phyloP scores from a whole-genome alignment of 2,888 invertebrate genomes.

The Diplazon laetatorius region DNA sequence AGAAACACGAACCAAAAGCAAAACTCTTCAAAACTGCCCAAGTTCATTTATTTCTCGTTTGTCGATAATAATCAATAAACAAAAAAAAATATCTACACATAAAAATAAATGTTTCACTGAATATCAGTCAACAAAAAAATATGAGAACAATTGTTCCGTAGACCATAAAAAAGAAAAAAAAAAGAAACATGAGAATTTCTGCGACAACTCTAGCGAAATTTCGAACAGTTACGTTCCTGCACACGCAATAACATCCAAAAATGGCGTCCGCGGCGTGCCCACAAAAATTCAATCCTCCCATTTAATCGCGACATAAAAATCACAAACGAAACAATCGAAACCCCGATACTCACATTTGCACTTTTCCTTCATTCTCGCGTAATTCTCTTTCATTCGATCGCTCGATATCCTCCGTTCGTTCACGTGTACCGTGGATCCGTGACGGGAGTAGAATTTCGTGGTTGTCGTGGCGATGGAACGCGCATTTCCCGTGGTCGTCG shows the following conservation, averaged over 20 bases:
- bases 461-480: slow-evolving; percentile 14
- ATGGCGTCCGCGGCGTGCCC: too few species aligned
- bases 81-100: too few species aligned
- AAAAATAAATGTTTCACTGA: too few species aligned
- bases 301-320: too few species aligned
- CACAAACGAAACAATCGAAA: not conserved
- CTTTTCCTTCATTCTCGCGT: slow-evolving; percentile 76
- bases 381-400: slow-evolving; percentile 76
- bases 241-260: too few species aligned
- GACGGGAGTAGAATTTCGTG: slow-evolving; percentile 28
- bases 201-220: not conserved
- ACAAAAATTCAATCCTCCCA: too few species aligned
- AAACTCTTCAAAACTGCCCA: too few species aligned
- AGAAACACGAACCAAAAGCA: too few species aligned
- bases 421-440: slow-evolving; percentile 51
- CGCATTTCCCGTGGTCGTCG: not conserved
- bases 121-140: too few species aligned
- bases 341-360: slow-evolving; percentile 78
- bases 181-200: not conserved
- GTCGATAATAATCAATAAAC: not conserved
- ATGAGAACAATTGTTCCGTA: too few species aligned
- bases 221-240: too few species aligned
- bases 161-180: too few species aligned
- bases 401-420: slow-evolving; percentile 68
- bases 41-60: not conserved